phyloP scores from a whole-genome alignment of 2,888 invertebrate species.

The Lasioglossum lativentre region DNA sequence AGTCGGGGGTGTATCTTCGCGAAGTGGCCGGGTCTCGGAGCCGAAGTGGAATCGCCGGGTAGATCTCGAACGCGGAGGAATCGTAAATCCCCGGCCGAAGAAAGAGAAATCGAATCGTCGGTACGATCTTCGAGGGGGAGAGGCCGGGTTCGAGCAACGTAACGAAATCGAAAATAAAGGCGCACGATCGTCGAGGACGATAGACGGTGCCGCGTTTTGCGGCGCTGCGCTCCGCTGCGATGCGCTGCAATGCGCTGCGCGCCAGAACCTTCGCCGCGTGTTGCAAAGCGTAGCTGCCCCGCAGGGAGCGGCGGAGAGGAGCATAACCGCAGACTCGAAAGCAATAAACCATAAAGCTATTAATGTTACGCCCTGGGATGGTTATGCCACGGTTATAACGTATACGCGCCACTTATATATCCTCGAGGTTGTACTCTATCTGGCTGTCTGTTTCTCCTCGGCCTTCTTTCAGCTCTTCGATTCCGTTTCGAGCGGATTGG shows the following conservation, averaged over 20 bases:
- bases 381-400: conserved; percentile 74
- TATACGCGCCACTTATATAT: conserved; percentile 63
- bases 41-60: neutral
- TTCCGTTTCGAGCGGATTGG: conserved; percentile 45
- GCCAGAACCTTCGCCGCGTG: conserved; percentile 47
- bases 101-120: conserved; percentile 20
- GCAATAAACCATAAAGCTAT: conserved; percentile 81
- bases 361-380: conserved; percentile 77
- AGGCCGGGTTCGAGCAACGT: neutral
- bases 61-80: neutral
- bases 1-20: neutral
- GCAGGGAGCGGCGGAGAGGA: conserved; percentile 71
- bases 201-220: conserved; percentile 21
- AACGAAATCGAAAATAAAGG: conserved; percentile 38
- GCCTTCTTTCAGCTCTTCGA: conserved; percentile 60
- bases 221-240: conserved; percentile 30
- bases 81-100: neutral
- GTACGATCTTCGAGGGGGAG: conserved; percentile 4
- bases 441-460: conserved; percentile 37
- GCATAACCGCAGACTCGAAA: conserved; percentile 75
- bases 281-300: conserved; percentile 56
- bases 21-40: neutral
- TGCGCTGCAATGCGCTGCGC: neutral
- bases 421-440: conserved; percentile 56
- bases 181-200: conserved; percentile 17